Evolutionary conservation across 2,888 invertebrate genomes (phyloP), one percentile per base, ranked within the genome.

Genomic region (Torymus tubicola): DNA sequence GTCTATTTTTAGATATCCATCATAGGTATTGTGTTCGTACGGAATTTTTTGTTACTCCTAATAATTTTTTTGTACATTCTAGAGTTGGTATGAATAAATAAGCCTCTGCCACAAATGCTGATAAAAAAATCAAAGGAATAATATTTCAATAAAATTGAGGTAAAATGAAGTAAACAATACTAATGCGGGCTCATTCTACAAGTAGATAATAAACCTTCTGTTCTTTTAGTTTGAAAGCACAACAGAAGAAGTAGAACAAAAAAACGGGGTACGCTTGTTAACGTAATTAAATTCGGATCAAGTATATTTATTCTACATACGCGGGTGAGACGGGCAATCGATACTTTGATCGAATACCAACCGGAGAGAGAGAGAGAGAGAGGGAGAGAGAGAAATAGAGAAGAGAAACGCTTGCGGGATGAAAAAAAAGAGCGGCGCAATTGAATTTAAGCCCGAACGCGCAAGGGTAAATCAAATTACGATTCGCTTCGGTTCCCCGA

Each of bases 381-480:
- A 42, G 31, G 4, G 42, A 42, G 21, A 5, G n/a, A n/a, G n/a
- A n/a, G n/a, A n/a, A n/a, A n/a, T n/a, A 60, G 58, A 60, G 58
- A 2, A 64, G n/a, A 50, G 42, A 64, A 64, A 50, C 64, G 50
- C 42, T 64, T 42, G 42, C 50, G 16, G 50, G 16, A n/a, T 64
- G 16, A 64, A 64, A 64, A 64, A 64, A 42, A 42, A 42, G 42
- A 64, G 64, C n/a, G 12, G 12, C 16, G 42, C 64, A 64, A 64
- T 50, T 42, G 42, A 64, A 64, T 50, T 64, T 18, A 50, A 64
- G 50, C 50, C 64, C 64, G 16, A 64, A 12, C 16, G 42, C 64
- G 50, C n/a, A 16, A 64, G 50, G 18, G 50, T 64, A 64, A 64
- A 64, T 64, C 50, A 50, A 50, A 64, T 64, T 50, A 64, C 42